Conservation (phyloP, 2,888 invertebrate genomes). For the Cephus runcator region DNA sequence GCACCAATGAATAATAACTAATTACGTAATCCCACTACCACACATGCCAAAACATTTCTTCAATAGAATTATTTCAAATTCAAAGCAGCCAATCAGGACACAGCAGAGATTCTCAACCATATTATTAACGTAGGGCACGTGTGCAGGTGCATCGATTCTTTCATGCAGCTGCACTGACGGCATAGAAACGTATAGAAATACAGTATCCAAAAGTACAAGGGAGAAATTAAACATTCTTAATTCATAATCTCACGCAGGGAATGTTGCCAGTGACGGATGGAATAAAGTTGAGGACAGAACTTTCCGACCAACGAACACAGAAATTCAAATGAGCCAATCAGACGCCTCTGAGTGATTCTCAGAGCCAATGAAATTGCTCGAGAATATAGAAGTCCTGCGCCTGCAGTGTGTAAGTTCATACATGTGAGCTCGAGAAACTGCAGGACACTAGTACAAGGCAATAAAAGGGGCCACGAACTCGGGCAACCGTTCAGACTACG, state of each 20-base stretch:
- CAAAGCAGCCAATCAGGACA: not conserved
- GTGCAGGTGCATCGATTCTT: not conserved
- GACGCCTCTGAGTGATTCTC: not conserved
- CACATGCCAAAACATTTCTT: not conserved
- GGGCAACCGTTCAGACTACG: constrained; percentile 38
- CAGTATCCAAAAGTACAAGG: not conserved
- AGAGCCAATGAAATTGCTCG: not conserved
- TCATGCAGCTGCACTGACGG: not conserved
- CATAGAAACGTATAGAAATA: not conserved
- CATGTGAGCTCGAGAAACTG: constrained; percentile 8
- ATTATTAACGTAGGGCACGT: not conserved
- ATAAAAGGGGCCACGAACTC: constrained; percentile 49
- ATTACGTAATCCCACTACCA: not conserved
- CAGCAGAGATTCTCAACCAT: not conserved
- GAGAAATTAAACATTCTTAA: not conserved
- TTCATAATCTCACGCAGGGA: not conserved
- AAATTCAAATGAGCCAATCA: constrained; percentile 25
- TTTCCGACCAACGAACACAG: not conserved
- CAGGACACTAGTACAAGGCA: constrained; percentile 33
- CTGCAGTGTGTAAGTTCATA: constrained; percentile 11
- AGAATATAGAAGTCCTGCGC: constrained; percentile 8
- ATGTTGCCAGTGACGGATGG: not conserved
- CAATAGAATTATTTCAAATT: not conserved
- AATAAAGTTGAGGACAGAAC: not conserved
- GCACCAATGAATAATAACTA: not conserved